Base-by-base conservation (phyloP, 1,140 invertebrate species). In the Diprion similis region DNA sequence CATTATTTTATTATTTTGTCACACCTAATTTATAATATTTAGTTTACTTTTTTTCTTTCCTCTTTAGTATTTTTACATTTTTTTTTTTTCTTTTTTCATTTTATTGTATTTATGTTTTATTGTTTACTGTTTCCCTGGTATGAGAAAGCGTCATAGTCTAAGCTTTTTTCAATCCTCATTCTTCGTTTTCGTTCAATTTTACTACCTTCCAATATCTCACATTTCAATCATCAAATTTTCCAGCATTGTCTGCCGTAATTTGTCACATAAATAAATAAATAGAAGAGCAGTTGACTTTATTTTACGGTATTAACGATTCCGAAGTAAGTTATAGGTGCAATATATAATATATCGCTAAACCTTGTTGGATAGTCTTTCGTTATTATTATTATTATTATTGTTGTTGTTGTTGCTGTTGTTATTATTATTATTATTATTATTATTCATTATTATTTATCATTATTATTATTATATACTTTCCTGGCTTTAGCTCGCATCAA, bases 101-200 rank as follows among this genome's bases (percentile, higher is more conserved):
- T 75, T 76, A 76, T 75, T 46, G 10, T 75, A 76, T 75, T 79
- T 77, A 77, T 73, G 75, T 76, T 76, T 76, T 47, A 75, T 51
- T 65, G 67, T 74, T 75, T 76, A 75, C 75, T 75, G 71, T 76
- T 76, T 76, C 75, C 48, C 71, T 64, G 17, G 72, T 74, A 75
- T 24, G 71, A 72, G 72, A 77, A 76, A 73, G 72, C 71, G 70
- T 71, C 71, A 70, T 79, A 59, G 71, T 73, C 74, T 70, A 74
- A 75, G 45, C 24, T 37, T 37, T 37, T 37, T 1, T 1, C 24
- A 37, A 37, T 37, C 24, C 24, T 37, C 24, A 3, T 37, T 37
- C 6, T 37, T 37, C 24, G 1, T 37, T 37, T 37, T 37, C 59
- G 75, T 71, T 71, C 67, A 66, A 69, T 66, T 11, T 75, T 71